Base-by-base conservation (phyloP, 2,113 vertebrate species). In the Calyptomena viridis region DNA sequence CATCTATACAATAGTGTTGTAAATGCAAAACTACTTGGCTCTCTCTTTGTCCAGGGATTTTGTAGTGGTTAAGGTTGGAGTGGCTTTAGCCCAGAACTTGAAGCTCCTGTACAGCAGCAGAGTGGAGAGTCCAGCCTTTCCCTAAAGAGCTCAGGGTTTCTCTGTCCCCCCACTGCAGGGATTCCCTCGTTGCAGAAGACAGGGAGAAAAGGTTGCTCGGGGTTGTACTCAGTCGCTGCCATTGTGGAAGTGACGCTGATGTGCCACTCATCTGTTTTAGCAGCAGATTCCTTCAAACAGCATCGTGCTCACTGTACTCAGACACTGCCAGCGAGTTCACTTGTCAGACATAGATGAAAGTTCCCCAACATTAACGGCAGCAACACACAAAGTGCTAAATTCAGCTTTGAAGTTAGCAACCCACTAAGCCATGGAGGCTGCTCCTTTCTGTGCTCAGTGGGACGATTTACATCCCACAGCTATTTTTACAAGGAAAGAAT, bases 371-470 rank as follows among this genome's bases (percentile, higher is more conserved):
- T 5, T 11, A 88, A 42, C 63, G 84, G 91, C 93, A 95, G 53
- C 63, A 58, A 25, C 55, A 13, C 31, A 66, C 58, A 53, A 73
- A 14, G 33, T 3, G 0, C 81, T 73, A 72, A 91, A 94, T 79
- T 91, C 87, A 58, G 94, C 94, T 94, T 90, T 91, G 91, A 94
- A 95, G 94, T 89, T 55, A 73, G 87, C 91, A 95, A 50, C 77
- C 71, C 94, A 73, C 84, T 50, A 74, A 90, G 94, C 71, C 52
- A 39, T 2, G 84, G 80, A 93, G 93, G 94, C 84, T 81, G 92
- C 86, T 91, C 39, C 94, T 55, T 30, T 71, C 96, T 49, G 67
- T 3, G 12, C 91, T 96, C 93, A 91, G 91, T 74, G 84, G 81
- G 81, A 77, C 35, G 0, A 87, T 87, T 89, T 87, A 85, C 90